Evolutionary conservation across 1,140 invertebrate species (phyloP), one percentile per base, ranked within the genome.

Genomic region (Panulirus ornatus): DNA sequence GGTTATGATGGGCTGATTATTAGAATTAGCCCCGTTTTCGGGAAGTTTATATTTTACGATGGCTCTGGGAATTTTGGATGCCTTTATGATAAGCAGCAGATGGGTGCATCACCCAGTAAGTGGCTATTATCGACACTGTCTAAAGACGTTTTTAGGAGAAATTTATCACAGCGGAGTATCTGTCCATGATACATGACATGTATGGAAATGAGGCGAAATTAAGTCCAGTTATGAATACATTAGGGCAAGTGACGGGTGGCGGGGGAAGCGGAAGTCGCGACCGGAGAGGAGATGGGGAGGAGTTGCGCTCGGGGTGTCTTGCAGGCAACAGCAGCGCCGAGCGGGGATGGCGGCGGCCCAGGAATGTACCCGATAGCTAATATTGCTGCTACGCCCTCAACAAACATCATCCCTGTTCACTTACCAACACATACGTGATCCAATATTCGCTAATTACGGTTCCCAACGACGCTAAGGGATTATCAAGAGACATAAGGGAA

Each of bases 341-440:
- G 42, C 30, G 42, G 76, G 0, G 14, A 34, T 79, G n/a, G 76
- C 40, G 76, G 76, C 47, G 42, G 9, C 42, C n/a, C n/a, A 30
- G 58, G 58, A 66, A 66, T 66, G 58, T 66, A 66, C 22, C 22
- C 58, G n/a, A 66, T 66, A 27, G 11, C 58, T 30, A 66, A 30
- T 66, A 66, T 30, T 66, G 58, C 58, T 66, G n/a, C 58, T 30
- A 66, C 58, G 58, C 58, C 58, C 58, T n/a, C n/a, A 27, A 66
- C 19, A 66, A n/a, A n/a, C n/a, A 66, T 66, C 30, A 27, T 27
- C 22, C 58, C 22, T 66, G n/a, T 30, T 66, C 58, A 66, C n/a
- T 11, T 30, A 9, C 58, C 30, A 27, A 66, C 30, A 27, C 30
- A 66, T 66, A 66, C 8, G 22, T 66, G 1, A 66, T 27, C 30